These are phyloP conservation scores for Lasiurus borealis DNA, from an alignment of 2,113 vertebrate species.

Conservation along the genomic window DNA sequence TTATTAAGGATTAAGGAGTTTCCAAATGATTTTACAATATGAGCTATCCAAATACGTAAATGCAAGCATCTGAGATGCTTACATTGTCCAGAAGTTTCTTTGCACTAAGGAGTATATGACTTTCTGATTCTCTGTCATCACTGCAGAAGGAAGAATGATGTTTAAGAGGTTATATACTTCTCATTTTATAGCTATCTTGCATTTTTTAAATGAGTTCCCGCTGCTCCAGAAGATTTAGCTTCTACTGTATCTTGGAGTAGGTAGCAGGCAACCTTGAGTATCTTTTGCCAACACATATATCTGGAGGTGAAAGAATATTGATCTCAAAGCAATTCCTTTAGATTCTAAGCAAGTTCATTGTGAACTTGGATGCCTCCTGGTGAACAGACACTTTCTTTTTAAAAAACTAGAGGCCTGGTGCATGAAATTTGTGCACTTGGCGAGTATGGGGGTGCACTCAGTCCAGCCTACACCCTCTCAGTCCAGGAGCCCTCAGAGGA, in stretches of 20 bases:
- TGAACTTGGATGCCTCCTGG: conserved; percentile 34
- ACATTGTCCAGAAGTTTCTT: not conserved
- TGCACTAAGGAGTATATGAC: not conserved
- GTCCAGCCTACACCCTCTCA: no score
- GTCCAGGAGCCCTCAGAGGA: no score
- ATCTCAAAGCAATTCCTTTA: conserved; percentile 62
- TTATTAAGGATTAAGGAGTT: conserved; percentile 39
- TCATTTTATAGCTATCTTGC: conserved; percentile 39
- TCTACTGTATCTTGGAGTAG: not conserved
- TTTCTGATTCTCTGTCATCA: conserved; percentile 19
- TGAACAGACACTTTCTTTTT: conserved; percentile 45
- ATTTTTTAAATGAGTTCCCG: not conserved
- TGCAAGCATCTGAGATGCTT: not conserved
- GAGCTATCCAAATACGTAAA: not conserved
- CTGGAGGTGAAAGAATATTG: conserved; percentile 51
- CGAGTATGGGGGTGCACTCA: no score
- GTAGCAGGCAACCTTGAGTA: not conserved
- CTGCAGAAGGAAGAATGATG: conserved; percentile 28
- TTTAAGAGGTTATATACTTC: not conserved
- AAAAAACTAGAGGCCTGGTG: not conserved
- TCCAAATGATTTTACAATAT: conserved; percentile 33
- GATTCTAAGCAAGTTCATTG: conserved; percentile 30
- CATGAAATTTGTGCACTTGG: no score
- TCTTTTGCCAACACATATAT: not conserved
- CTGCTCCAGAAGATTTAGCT: conserved; percentile 36